Conservation (phyloP, 1,140 invertebrate species). For the Drosophila pachea region DNA sequence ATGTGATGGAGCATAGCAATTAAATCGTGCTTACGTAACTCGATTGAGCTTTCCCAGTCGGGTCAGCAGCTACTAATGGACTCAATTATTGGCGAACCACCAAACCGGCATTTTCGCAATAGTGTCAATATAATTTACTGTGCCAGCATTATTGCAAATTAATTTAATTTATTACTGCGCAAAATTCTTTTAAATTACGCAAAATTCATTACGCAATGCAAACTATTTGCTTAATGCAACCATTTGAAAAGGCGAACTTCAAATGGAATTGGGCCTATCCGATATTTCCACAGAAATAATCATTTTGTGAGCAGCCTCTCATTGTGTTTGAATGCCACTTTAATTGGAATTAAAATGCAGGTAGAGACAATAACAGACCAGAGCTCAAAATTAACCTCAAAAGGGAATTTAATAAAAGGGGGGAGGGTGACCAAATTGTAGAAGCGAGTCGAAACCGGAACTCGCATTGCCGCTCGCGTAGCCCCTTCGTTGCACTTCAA, state of each 20-base stretch:
- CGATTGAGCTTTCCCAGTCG: not conserved
- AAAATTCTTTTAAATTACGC: slow-evolving; percentile 10
- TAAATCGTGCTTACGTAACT: not conserved
- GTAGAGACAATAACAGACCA: slow-evolving; percentile 49
- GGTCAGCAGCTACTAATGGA: slow-evolving; percentile 11
- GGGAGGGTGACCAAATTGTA: slow-evolving; percentile 49
- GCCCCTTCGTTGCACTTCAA: slow-evolving; percentile 51
- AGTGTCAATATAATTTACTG: slow-evolving; percentile 56
- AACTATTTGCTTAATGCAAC: slow-evolving; percentile 32
- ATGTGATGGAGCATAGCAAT: not conserved
- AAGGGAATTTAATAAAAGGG: slow-evolving; percentile 39
- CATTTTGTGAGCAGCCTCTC: no score
- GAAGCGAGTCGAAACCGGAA: slow-evolving; percentile 11
- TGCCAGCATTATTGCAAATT: slow-evolving; percentile 20
- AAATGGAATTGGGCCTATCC: not conserved
- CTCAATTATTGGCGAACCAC: slow-evolving; percentile 29
- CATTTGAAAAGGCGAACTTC: not conserved
- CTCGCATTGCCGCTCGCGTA: slow-evolving; percentile 40
- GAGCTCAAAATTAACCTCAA: slow-evolving; percentile 10
- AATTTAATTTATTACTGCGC: slow-evolving; percentile 39
- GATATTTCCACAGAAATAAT: no score
- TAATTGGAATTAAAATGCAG: slow-evolving; percentile 53
- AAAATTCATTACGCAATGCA: slow-evolving; percentile 18
- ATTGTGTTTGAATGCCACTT: slow-evolving; percentile 43
- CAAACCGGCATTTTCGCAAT: slow-evolving; percentile 18